Evolutionary conservation across 2,888 invertebrate species (phyloP).

Genomic region (Melikaiella ostensackeni): DNA sequence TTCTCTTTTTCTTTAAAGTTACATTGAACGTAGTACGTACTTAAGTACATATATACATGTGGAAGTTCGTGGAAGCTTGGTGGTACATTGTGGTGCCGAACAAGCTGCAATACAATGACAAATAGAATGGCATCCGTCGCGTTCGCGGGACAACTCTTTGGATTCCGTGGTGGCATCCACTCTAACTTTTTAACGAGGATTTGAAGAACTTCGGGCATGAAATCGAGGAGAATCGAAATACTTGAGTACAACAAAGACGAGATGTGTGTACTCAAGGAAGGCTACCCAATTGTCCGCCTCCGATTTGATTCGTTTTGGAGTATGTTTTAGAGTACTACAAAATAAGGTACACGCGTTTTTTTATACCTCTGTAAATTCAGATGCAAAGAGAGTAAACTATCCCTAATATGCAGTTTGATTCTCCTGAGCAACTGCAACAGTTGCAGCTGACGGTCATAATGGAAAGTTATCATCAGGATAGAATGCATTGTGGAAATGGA

Average conservation of each 20-base stretch:
- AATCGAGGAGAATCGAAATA: constrained; percentile 37
- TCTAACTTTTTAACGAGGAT: constrained; percentile 71
- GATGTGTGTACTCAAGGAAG: neutral
- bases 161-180: constrained; percentile 53
- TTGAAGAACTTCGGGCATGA: constrained; percentile 60
- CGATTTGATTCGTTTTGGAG: too few species aligned
- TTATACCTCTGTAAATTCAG: too few species aligned
- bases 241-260: neutral
- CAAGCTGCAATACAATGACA: constrained; percentile 28
- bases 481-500: too few species aligned
- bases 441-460: too few species aligned
- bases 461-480: too few species aligned
- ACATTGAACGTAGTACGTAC: neutral
- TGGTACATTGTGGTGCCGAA: neutral
- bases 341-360: too few species aligned
- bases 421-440: too few species aligned
- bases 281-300: too few species aligned
- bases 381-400: too few species aligned
- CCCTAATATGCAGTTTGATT: too few species aligned
- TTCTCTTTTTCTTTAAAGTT: neutral
- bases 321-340: too few species aligned
- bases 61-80: constrained; percentile 16
- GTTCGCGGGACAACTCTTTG: constrained; percentile 12
- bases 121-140: constrained; percentile 30
- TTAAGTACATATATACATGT: constrained; percentile 16